These are phyloP conservation scores for Sebastes matsubarae DNA, from an alignment of 2,797 vertebrate genomes.

Conservation along the genomic window DNA sequence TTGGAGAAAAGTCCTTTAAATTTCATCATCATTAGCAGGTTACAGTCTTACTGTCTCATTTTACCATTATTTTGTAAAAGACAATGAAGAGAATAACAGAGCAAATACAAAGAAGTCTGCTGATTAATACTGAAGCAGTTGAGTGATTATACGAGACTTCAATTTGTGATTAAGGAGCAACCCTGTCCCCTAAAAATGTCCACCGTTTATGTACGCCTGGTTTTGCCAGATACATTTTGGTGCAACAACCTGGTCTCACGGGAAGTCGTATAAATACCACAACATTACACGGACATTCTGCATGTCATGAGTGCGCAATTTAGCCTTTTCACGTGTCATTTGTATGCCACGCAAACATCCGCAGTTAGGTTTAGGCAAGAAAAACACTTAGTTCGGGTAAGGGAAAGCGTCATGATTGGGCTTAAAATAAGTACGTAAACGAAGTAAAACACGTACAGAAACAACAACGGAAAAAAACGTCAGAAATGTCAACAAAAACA, in stretches of 20 bases:
- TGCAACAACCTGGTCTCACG: background rate
- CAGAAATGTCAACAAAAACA: too few relatives aligned
- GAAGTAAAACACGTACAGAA: rapidly evolving
- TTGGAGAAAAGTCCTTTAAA: background rate
- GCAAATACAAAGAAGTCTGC: background rate
- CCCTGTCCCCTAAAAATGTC: background rate
- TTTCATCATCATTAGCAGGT: background rate
- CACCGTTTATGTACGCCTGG: background rate
- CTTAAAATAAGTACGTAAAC: too few relatives aligned
- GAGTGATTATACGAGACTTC: background rate
- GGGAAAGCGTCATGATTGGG: too few relatives aligned
- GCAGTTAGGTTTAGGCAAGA: too few relatives aligned
- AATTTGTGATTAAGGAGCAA: background rate
- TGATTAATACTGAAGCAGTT: background rate
- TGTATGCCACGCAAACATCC: too few relatives aligned
- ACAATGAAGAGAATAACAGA: background rate
- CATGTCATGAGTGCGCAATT: too few relatives aligned
- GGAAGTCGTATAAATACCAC: too few relatives aligned
- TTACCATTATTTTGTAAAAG: background rate
- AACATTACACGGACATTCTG: too few relatives aligned
- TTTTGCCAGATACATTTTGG: background rate
- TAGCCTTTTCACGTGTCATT: too few relatives aligned
- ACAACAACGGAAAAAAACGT: too few relatives aligned
- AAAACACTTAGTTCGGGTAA: too few relatives aligned
- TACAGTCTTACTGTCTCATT: background rate